phyloP scores from a whole-genome alignment of 2,113 vertebrate genomes.

The Hippopotamus amphibius region DNA sequence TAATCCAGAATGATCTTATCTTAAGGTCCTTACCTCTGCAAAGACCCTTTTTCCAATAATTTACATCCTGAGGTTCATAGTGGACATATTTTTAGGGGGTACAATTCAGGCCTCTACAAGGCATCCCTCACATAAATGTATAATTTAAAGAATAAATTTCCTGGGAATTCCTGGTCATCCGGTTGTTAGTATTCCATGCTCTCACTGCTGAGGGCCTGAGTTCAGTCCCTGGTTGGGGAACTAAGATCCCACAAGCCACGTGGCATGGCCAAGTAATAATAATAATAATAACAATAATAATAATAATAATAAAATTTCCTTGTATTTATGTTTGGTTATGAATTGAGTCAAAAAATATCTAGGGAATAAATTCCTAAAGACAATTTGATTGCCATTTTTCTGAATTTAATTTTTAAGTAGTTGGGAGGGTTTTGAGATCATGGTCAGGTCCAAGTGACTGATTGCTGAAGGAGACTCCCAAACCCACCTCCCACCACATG shows the following conservation, averaged over 20 bases:
- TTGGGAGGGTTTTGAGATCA: neutral
- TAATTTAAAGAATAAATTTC: slow-evolving; percentile 11
- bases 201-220: neutral
- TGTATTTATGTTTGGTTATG: slow-evolving; percentile 16
- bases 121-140: neutral
- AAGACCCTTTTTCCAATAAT: neutral
- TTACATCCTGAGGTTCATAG: neutral
- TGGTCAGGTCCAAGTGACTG: neutral
- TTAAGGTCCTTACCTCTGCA: neutral
- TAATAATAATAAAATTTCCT: neutral
- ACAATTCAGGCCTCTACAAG: neutral
- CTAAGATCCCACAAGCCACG: neutral
- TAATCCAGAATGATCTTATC: neutral
- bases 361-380: slow-evolving; percentile 35
- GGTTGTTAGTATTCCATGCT: neutral
- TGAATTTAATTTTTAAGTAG: slow-evolving; percentile 34
- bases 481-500: neutral
- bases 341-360: neutral
- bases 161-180: neutral
- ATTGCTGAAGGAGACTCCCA: neutral
- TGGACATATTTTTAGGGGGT: neutral
- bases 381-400: neutral
- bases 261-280: neutral
- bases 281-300: neutral
- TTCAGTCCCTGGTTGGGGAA: neutral